phyloP scores from a whole-genome alignment of 2,797 vertebrate species.

The Synaphobranchus kaupii region DNA sequence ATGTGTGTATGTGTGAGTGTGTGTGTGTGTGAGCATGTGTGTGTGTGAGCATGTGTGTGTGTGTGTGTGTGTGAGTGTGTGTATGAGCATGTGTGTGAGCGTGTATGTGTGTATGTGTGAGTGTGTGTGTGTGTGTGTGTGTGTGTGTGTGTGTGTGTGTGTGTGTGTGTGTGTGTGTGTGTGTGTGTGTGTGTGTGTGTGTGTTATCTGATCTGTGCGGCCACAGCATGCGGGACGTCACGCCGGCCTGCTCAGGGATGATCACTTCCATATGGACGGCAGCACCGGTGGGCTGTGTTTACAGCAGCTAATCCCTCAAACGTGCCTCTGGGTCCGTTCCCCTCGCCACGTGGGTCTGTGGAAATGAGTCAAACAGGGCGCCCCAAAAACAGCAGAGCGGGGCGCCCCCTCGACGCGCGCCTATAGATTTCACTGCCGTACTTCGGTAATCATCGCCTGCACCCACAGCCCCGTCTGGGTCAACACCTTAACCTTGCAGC shows the following conservation, averaged over 20 bases:
- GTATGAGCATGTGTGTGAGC: neutral
- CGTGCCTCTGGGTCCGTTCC: constrained; percentile 55
- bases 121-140: neutral
- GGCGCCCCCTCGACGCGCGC: constrained; percentile 38
- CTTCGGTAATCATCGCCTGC: constrained; percentile 71
- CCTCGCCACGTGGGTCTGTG: constrained; percentile 14
- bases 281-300: constrained; percentile 66
- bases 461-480: constrained; percentile 68
- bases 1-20: neutral
- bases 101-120: neutral
- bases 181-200: neutral
- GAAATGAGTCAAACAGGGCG: neutral
- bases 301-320: constrained; percentile 62
- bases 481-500: constrained; percentile 69
- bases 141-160: neutral
- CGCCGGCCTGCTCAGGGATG: constrained; percentile 54
- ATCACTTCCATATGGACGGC: constrained; percentile 71
- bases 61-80: neutral
- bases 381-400: neutral
- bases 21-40: neutral
- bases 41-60: neutral
- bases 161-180: constrained; percentile 1
- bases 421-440: constrained; percentile 65
- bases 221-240: constrained; percentile 58
- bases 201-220: constrained; percentile 54